Conservation (phyloP, 2,888 invertebrate genomes). For the Euphydryas editha region DNA sequence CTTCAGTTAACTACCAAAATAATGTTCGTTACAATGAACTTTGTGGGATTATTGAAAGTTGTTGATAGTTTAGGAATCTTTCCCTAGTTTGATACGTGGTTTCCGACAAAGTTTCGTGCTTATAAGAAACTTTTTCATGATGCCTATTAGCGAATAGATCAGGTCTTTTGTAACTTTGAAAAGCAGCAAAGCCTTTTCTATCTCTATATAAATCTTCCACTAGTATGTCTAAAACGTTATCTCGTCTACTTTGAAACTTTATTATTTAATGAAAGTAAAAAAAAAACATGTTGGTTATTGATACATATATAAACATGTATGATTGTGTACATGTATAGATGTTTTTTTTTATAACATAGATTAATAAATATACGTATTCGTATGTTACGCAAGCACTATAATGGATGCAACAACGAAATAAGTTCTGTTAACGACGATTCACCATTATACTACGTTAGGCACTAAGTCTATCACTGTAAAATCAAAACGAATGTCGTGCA, state of each 20-base stretch:
- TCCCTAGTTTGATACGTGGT: conserved; percentile 65
- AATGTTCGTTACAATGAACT: conserved; percentile 66
- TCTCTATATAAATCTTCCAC: conserved; percentile 6
- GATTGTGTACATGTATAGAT: no score
- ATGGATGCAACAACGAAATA: neutral
- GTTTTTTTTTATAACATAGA: no score
- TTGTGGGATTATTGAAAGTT: conserved; percentile 72
- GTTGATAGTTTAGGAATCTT: conserved; percentile 70
- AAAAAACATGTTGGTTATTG: no score
- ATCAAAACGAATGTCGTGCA: conserved; percentile 34
- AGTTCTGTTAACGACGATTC: conserved; percentile 8
- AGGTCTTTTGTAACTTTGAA: conserved; percentile 37
- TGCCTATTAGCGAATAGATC: conserved; percentile 54
- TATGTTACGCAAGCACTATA: neutral
- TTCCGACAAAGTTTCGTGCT: conserved; percentile 58
- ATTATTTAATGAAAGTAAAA: no score
- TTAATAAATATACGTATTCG: no score
- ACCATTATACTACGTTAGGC: conserved; percentile 2
- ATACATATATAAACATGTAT: no score
- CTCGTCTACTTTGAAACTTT: neutral
- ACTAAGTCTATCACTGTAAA: conserved; percentile 23
- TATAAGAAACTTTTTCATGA: conserved; percentile 56
- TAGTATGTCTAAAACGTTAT: neutral
- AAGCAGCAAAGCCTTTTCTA: conserved; percentile 12
- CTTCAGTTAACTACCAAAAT: conserved; percentile 40